Percentiles rank a stretch among this genome's conserved stretches.
These are phyloP conservation scores for Pterocles orientalis DNA, from an alignment of 2,113 vertebrate species.

Conservation along the genomic window DNA sequence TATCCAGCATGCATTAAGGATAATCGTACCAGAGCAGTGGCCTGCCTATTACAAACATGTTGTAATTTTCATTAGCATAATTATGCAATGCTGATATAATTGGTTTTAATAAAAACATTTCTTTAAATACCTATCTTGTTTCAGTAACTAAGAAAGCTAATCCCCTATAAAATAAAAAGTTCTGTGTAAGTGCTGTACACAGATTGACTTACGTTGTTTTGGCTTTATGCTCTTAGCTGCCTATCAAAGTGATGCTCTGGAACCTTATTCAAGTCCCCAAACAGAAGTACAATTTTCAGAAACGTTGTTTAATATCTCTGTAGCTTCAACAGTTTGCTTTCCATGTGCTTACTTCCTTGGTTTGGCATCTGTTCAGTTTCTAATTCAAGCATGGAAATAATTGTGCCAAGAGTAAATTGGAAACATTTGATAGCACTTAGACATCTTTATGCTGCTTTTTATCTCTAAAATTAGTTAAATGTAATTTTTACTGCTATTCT, in stretches of 20 bases:
- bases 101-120: not conserved
- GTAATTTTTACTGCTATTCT: not conserved
- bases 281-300: not conserved
- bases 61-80: not conserved
- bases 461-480: not conserved
- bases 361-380: slow-evolving; percentile 13
- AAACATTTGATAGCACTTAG: slow-evolving; percentile 26
- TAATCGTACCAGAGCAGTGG: not conserved
- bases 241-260: not conserved
- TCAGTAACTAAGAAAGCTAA: not conserved
- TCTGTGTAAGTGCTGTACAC: not conserved
- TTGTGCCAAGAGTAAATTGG: slow-evolving; percentile 40
- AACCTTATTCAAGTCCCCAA: not conserved
- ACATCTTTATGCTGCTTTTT: not conserved
- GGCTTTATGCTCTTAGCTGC: not conserved
- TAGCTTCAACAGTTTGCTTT: not conserved
- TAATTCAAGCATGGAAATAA: slow-evolving; percentile 26
- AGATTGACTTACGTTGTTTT: not conserved
- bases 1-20: not conserved
- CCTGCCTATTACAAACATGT: not conserved
- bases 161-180: not conserved
- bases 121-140: not conserved
- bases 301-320: not conserved
- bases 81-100: not conserved
- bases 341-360: not conserved